phyloP scores from a whole-genome alignment of 2,888 invertebrate species.

The Erynnis tages region DNA sequence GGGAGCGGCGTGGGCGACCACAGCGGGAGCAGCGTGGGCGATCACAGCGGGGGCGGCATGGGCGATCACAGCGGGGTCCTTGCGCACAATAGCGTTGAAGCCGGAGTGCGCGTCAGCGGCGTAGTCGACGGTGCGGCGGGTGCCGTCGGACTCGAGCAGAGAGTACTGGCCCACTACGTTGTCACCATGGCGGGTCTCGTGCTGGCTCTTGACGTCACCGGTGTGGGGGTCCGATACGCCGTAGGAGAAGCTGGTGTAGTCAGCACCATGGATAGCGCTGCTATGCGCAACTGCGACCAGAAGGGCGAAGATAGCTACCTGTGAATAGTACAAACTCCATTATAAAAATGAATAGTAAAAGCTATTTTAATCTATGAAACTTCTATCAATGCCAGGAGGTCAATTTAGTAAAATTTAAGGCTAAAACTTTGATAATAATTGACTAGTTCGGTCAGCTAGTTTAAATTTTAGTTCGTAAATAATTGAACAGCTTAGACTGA shows the following conservation, averaged over 20 bases:
- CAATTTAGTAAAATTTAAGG: neutral
- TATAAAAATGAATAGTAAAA: neutral
- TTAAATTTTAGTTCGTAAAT: constrained; percentile 11
- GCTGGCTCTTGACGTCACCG: constrained; percentile 74
- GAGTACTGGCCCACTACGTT: constrained; percentile 75
- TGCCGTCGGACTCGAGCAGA: constrained; percentile 74
- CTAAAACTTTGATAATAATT: neutral
- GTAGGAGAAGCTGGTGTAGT: constrained; percentile 70
- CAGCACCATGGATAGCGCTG: constrained; percentile 60
- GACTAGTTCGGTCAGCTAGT: constrained; percentile 9
- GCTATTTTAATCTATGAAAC: neutral
- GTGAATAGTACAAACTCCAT: too few relatives aligned
- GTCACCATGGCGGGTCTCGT: constrained; percentile 71
- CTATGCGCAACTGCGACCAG: constrained; percentile 64
- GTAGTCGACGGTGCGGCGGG: constrained; percentile 76
- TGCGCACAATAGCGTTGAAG: constrained; percentile 80
- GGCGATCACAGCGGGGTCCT: constrained; percentile 60
- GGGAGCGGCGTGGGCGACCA: constrained; percentile 35
- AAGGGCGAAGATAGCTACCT: constrained; percentile 70
- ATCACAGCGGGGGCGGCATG: constrained; percentile 44
- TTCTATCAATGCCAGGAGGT: too few relatives aligned
- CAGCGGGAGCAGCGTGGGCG: constrained; percentile 40
- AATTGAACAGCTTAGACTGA: constrained; percentile 14
- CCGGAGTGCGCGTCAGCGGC: constrained; percentile 73
- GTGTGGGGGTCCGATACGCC: constrained; percentile 75